phyloP scores from a whole-genome alignment of 2,888 invertebrate species.

The Orgyia antiqua region DNA sequence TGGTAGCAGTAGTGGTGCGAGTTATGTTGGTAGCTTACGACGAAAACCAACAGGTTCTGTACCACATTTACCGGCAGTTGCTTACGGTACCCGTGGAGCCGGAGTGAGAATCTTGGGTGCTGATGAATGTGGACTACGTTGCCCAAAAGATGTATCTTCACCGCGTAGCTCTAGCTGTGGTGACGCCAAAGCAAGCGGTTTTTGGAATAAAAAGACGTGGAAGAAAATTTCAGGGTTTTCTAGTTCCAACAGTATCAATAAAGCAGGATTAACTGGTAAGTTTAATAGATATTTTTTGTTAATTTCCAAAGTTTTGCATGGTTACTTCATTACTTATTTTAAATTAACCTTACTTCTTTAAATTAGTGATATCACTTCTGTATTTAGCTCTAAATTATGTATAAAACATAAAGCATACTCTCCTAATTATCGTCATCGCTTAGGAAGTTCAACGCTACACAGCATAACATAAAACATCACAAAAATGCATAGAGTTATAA shows the following conservation, averaged over 20 bases:
- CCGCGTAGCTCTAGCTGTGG: constrained; percentile 71
- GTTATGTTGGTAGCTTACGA: constrained; percentile 85
- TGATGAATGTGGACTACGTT: constrained; percentile 61
- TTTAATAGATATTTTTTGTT: constrained; percentile 16
- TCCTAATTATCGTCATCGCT: constrained; percentile 33
- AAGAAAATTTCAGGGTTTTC: constrained; percentile 86
- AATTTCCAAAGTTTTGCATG: constrained; percentile 19
- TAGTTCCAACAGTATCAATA: constrained; percentile 83
- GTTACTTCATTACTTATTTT: constrained; percentile 11
- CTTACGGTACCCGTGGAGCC: constrained; percentile 72
- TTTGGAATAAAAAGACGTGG: constrained; percentile 88
- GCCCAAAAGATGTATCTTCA: constrained; percentile 56
- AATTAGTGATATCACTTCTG: constrained; percentile 36
- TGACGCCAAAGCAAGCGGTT: constrained; percentile 73
- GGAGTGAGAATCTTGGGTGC: constrained; percentile 68
- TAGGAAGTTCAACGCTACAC: constrained; percentile 42
- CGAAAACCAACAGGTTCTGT: constrained; percentile 73
- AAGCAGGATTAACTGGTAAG: constrained; percentile 82
- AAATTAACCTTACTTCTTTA: constrained; percentile 9
- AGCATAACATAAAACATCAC: constrained; percentile 34
- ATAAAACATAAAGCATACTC: constrained; percentile 27
- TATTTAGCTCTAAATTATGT: constrained; percentile 56
- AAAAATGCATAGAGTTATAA: constrained; percentile 29
- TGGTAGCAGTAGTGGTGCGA: constrained; percentile 89
- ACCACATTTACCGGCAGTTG: constrained; percentile 70